phyloP scores from a whole-genome alignment of 2,113 vertebrate genomes.

The Mixornis gularis region DNA sequence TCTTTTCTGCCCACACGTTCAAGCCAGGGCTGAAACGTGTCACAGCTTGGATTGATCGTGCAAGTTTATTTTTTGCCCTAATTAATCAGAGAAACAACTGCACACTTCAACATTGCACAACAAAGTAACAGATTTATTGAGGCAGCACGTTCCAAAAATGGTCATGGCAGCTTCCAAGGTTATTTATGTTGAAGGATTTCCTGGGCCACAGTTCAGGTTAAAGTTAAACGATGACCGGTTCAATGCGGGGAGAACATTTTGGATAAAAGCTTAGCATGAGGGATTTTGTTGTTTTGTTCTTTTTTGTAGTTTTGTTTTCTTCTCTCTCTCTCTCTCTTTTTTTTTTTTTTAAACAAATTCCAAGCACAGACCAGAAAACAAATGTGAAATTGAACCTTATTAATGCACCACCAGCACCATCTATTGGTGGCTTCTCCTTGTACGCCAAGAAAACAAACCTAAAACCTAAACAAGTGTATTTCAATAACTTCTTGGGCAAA shows the following conservation, averaged over 20 bases:
- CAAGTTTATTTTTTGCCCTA: constrained; percentile 61
- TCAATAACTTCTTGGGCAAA: background rate
- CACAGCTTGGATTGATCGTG: constrained; percentile 39
- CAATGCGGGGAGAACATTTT: constrained; percentile 35
- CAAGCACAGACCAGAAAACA: constrained; percentile 27
- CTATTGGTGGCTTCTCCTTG: constrained; percentile 6
- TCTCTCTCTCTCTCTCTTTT: background rate
- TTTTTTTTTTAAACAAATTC: background rate
- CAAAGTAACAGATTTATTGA: constrained; percentile 57
- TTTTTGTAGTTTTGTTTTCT: background rate
- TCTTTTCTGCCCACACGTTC: background rate
- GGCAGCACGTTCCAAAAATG: constrained; percentile 20
- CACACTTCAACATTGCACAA: constrained; percentile 58
- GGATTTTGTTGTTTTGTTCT: constrained; percentile 37
- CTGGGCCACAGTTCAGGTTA: constrained; percentile 56
- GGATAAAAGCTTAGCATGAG: constrained; percentile 20
- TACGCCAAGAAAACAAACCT: background rate
- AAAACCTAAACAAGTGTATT: background rate
- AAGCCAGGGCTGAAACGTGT: constrained; percentile 50
- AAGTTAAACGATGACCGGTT: constrained; percentile 36
- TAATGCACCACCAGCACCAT: constrained; percentile 55
- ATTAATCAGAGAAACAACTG: constrained; percentile 66
- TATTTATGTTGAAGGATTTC: constrained; percentile 58
- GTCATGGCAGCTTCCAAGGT: constrained; percentile 46
- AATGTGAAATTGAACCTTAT: background rate